Percentiles rank a stretch among this genome's conserved stretches.
These are phyloP conservation scores for Mya arenaria DNA, from an alignment of 1,140 invertebrate species.

Conservation along the genomic window DNA sequence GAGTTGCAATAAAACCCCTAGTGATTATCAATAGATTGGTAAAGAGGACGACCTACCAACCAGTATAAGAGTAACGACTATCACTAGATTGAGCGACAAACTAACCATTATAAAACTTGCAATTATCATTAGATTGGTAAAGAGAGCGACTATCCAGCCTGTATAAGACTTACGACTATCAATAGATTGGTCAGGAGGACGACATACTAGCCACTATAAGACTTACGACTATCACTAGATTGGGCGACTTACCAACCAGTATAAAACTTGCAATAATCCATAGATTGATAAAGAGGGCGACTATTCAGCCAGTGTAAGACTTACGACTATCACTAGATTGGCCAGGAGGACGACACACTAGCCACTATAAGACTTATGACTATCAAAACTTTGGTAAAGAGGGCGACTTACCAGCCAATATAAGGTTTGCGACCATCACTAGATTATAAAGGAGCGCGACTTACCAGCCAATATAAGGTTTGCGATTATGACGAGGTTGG, in stretches of 20 bases:
- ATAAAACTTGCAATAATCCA: no score
- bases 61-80: no score
- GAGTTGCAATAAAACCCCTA: no score
- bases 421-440: constrained; percentile 66
- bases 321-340: constrained; percentile 72
- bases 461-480: constrained; percentile 57
- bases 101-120: constrained; percentile 55
- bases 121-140: no score
- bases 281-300: no score
- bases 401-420: constrained; percentile 59
- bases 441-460: constrained; percentile 75
- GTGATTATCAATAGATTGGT: no score
- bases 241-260: constrained; percentile 60
- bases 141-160: no score
- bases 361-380: constrained; percentile 60
- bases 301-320: constrained; percentile 53
- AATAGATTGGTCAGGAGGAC: no score
- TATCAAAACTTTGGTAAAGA: constrained; percentile 77
- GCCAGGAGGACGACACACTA: constrained; percentile 68
- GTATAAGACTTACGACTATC: no score
- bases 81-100: no score
- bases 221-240: constrained; percentile 69
- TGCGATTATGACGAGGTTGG: constrained; percentile 74
- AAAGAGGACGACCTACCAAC: no score
- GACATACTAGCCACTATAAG: constrained; percentile 53